Conservation (phyloP, 2,888 invertebrate genomes). For the Alentia gelatinosa region DNA sequence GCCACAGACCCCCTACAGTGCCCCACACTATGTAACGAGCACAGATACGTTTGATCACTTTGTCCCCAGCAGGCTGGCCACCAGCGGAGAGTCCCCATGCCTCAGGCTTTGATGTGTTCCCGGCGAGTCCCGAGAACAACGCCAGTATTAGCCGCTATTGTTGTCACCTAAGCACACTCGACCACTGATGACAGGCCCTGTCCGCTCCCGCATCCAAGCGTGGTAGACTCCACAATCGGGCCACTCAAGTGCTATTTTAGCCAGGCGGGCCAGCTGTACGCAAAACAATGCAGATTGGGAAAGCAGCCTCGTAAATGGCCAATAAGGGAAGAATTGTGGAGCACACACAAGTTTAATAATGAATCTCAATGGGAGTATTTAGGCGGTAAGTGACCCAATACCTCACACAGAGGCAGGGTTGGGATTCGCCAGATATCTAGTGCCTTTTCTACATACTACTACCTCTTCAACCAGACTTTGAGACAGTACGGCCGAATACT, state of each 20-base stretch:
- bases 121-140: neutral
- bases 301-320: neutral
- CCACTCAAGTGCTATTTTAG: slow-evolving; percentile 5
- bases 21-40: slow-evolving; percentile 14
- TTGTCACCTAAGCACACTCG: neutral
- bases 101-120: neutral
- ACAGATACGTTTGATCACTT: slow-evolving; percentile 31
- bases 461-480: neutral
- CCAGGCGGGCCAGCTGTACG: neutral
- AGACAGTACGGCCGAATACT: neutral
- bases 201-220: neutral
- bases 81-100: neutral
- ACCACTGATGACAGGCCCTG: neutral
- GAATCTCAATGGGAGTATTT: neutral
- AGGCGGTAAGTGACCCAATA: neutral
- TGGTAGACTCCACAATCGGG: neutral
- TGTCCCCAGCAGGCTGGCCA: neutral
- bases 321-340: neutral
- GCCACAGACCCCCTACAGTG: neutral
- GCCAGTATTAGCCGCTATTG: neutral
- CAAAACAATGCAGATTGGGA: slow-evolving; percentile 2
- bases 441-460: slow-evolving; percentile 3
- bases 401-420: neutral
- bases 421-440: neutral
- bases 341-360: neutral